Base-by-base conservation (phyloP, 2,113 vertebrate genomes). In the Glaucomys volans region DNA sequence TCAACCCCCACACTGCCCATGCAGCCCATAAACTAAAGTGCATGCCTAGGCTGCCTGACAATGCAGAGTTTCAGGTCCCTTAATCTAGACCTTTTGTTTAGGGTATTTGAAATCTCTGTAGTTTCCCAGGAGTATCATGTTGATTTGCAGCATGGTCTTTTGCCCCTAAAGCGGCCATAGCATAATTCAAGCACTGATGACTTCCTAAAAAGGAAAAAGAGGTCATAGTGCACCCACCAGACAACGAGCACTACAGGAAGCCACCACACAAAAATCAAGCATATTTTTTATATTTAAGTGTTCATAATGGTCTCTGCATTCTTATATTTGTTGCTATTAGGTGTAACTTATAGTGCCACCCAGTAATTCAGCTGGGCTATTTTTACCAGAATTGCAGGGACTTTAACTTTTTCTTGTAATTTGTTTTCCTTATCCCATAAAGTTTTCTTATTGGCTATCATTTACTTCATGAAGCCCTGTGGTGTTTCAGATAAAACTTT, bases 361-460 rank as follows among this genome's bases (percentile, higher is more conserved):
- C 32, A 50, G 54, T 80, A 82, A 95, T 90, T 97, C 44, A 92
- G 10, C 24, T 50, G 26, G 24, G 54, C 57, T 77, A 50, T 76
- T 94, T 93, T 89, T 42, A 91, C 35, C n/a, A 76, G 18, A 97
- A 17, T 90, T 52, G 40, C 0, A 47, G 6, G 3, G 28, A 40
- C 8, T 64, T 80, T 57, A 77, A 85, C 22, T 83, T n/a, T 35
- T 62, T 86, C 52, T 94, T 92, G 1, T 40, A 52, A 77, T 88
- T 81, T 20, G 11, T 76, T 96, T 94, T 84, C n/a, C 30, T 89
- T 69, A 64, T 35, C 47, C 42, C 7, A 44, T 40, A 74, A 64
- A 69, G n/a, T 71, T 87, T 85, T 74, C 66, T 81, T 83, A 22
- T 17, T 75, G 37, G n/a, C 9, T 54, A 59, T 1, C 32, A 96